Base-by-base conservation (phyloP, 1,140 invertebrate species). In the Scaptomyza graminum region DNA sequence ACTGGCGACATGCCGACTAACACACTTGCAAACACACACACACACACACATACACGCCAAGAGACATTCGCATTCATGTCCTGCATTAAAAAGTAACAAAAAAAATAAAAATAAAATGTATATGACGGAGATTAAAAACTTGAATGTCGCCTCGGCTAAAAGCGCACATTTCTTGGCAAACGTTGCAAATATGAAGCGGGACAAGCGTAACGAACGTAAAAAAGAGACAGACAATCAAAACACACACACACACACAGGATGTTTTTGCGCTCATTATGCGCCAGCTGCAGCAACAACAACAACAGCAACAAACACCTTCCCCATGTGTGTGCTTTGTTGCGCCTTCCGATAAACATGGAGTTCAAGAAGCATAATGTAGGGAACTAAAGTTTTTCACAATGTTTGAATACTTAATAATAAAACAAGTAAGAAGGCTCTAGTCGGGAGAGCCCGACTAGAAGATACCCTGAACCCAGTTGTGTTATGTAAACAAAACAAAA, bases 201-300 rank as follows among this genome's bases (percentile, higher is more conserved):
- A 22, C 18, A 63, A 47, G n/a, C n/a, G n/a, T n/a, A n/a, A n/a
- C n/a, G n/a, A n/a, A n/a, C n/a, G n/a, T n/a, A 47, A 51, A 0
- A 34, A 41, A n/a, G 69, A 69, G 69, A 57, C 65, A 78, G 57
- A 82, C 79, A 83, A 75, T 82, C 80, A 72, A 63, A 60, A 84
- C 76, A 34, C 80, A 72, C 31, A 34, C 31, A 9, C 31, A 34
- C 31, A 66, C 64, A 34, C 6, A 84, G 80, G 80, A 84, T 84
- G 76, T 79, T 84, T 84, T 84, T 84, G 80, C 80, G 80, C 80
- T 84, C 80, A 84, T 84, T 84, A 84, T 84, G 80, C 80, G 80
- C 68, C 80, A 84, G 80, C 76, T 84, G 80, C 74, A 74, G 54
- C 54, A 63, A 71, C 18, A 22, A 22, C 18, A 22, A n/a, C n/a